Conservation (phyloP, 2,888 invertebrate genomes). For the Venusia cambrica region DNA sequence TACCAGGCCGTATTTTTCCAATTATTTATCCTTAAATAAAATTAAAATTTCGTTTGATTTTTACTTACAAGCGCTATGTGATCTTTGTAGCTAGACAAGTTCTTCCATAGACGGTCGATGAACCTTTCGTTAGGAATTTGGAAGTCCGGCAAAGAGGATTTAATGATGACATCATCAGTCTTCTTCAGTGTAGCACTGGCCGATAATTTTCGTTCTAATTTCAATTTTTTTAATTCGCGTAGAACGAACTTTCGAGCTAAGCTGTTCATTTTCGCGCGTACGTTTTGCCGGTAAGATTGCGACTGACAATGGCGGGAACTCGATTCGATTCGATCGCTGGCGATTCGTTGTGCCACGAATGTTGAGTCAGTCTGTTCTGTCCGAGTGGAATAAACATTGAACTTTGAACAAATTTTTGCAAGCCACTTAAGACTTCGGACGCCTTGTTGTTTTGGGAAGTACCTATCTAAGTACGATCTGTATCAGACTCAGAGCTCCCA, state of each 20-base stretch:
- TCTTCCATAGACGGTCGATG: slow-evolving; percentile 57
- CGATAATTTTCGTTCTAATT: slow-evolving; percentile 54
- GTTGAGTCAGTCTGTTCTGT: no score
- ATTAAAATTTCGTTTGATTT: background rate
- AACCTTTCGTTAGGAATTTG: slow-evolving; percentile 54
- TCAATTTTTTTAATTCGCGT: slow-evolving; percentile 57
- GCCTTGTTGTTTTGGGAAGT: no score
- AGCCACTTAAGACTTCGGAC: no score
- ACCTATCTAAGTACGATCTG: no score
- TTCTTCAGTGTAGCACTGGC: slow-evolving; percentile 42
- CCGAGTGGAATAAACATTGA: slow-evolving; percentile 27
- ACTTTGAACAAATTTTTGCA: slow-evolving; percentile 20
- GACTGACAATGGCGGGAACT: slow-evolving; percentile 43
- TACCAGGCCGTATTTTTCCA: no score
- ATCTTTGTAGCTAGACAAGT: slow-evolving; percentile 50
- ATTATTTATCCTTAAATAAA: no score
- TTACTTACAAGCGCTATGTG: slow-evolving; percentile 65
- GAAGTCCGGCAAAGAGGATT: slow-evolving; percentile 55
- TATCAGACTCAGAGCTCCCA: no score
- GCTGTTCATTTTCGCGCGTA: slow-evolving; percentile 50
- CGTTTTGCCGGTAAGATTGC: slow-evolving; percentile 30
- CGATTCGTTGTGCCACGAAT: no score
- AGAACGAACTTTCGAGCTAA: slow-evolving; percentile 59
- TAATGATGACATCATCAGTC: slow-evolving; percentile 55
- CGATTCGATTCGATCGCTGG: no score